A percentile compares a stretch with the other conserved stretches of the same genome.
Evolutionary conservation across 2,888 invertebrate species (phyloP).

Genomic region (Machimus atricapillus): DNA sequence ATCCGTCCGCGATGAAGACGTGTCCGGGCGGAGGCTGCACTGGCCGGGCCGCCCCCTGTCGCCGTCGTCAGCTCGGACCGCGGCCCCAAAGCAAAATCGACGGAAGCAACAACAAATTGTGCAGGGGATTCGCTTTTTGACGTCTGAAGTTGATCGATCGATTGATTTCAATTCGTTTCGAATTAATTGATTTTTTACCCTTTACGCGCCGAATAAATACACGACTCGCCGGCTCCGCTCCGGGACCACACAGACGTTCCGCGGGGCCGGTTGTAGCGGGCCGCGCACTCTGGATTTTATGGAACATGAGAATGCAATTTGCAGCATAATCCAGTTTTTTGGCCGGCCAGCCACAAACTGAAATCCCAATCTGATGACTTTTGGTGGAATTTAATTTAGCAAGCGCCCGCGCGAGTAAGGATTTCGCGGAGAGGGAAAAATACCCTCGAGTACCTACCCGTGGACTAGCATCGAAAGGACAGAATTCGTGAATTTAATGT

Average conservation of each 20-base stretch:
- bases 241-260: slow-evolving; percentile 7
- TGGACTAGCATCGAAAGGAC: neutral
- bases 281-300: neutral
- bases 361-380: neutral
- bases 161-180: slow-evolving; percentile 38
- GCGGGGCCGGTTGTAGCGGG: neutral
- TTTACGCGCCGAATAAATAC: slow-evolving; percentile 27
- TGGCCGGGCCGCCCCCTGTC: neutral
- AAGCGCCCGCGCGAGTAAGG: neutral
- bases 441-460: neutral
- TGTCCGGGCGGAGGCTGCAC: neutral
- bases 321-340: neutral
- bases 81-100: neutral
- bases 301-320: slow-evolving; percentile 27
- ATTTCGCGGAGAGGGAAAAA: neutral
- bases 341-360: neutral
- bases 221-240: neutral
- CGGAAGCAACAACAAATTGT: neutral
- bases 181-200: slow-evolving; percentile 40
- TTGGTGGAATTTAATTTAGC: neutral
- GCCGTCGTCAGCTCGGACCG: neutral
- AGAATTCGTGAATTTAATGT: neutral
- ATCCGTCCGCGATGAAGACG: slow-evolving; percentile 3
- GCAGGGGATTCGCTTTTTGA: neutral
- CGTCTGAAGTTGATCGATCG: slow-evolving; percentile 38